Percentiles rank a stretch among this genome's conserved stretches.
These are phyloP conservation scores for Hemiscyllium ocellatum DNA, from an alignment of 2,113 vertebrate species.

Conservation along the genomic window DNA sequence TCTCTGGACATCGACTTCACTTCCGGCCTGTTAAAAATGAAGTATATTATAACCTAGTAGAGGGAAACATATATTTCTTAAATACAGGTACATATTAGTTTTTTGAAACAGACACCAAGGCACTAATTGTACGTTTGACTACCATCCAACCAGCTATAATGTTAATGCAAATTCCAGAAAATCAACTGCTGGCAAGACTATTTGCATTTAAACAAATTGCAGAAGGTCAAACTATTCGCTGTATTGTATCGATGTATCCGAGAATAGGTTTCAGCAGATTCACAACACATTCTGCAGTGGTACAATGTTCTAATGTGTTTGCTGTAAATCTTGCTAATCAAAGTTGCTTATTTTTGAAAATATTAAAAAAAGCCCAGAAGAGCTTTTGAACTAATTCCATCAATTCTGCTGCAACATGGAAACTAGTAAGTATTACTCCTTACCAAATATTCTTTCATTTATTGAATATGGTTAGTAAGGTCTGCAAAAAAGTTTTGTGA, in stretches of 20 bases:
- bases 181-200: conserved; percentile 30
- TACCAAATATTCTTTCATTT: background rate
- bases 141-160: conserved; percentile 28
- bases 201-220: conserved; percentile 38
- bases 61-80: background rate
- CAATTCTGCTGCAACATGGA: background rate
- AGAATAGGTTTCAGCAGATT: background rate
- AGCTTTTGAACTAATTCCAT: background rate
- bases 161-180: conserved; percentile 31
- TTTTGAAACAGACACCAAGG: conserved; percentile 10
- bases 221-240: conserved; percentile 17
- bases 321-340: background rate
- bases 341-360: too few species aligned
- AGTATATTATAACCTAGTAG: background rate
- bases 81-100: background rate
- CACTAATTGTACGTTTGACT: conserved; percentile 24
- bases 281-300: background rate
- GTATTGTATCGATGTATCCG: background rate
- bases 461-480: background rate
- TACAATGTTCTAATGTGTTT: background rate
- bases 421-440: background rate
- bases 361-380: background rate
- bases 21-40: background rate
- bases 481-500: background rate
- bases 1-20: background rate